phyloP scores from a whole-genome alignment of 1,140 invertebrate genomes.

The Hetaerina americana region DNA sequence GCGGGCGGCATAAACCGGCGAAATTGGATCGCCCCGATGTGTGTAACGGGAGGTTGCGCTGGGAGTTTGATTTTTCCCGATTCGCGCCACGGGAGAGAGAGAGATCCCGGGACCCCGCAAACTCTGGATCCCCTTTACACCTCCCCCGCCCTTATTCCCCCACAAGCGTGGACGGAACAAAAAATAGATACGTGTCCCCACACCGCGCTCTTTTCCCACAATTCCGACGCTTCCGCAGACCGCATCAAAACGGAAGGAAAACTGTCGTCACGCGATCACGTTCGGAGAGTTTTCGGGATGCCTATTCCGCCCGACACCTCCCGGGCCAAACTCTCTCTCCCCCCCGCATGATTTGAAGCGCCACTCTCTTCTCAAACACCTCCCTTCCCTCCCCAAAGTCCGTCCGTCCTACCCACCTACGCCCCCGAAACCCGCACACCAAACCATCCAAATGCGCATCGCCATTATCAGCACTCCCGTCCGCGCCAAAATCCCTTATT shows the following conservation, averaged over 20 bases:
- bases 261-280: not conserved
- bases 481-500: not conserved
- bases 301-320: no score
- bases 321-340: no score
- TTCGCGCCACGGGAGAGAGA: no score
- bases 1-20: not conserved
- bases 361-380: no score
- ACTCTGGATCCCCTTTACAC: no score
- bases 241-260: not conserved
- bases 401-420: not conserved
- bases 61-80: not conserved
- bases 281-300: not conserved
- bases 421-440: no score
- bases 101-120: no score
- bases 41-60: not conserved
- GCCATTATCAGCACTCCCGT: not conserved
- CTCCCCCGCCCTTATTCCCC: no score
- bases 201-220: not conserved
- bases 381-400: not conserved
- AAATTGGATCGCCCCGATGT: not conserved
- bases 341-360: no score
- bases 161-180: no score
- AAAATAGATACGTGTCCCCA: no score
- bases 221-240: not conserved
- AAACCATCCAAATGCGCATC: no score